These are phyloP conservation scores for Euglossa dilemma DNA, from an alignment of 1,140 invertebrate species.

Conservation along the genomic window DNA sequence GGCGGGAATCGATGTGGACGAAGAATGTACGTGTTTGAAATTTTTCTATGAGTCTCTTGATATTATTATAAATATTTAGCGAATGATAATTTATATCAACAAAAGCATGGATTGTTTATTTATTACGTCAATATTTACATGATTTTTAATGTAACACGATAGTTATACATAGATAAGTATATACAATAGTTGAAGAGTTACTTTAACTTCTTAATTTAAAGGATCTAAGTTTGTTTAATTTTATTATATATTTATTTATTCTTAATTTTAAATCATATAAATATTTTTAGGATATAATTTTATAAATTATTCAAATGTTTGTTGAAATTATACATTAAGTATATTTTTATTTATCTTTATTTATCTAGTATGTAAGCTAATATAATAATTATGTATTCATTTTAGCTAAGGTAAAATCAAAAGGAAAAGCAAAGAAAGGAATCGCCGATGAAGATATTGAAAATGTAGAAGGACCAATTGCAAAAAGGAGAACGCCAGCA, in stretches of 20 bases:
- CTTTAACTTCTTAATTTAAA: background rate
- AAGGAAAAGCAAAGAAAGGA: conserved; percentile 9
- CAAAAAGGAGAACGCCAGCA: conserved; percentile 9
- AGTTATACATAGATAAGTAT: background rate
- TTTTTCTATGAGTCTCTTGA: background rate
- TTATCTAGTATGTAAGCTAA: background rate
- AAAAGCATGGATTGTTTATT: background rate
- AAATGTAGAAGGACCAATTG: background rate
- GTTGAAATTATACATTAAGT: background rate
- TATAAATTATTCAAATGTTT: background rate
- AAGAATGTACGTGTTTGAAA: conserved; percentile 30
- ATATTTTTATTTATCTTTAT: no score
- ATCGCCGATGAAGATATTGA: background rate
- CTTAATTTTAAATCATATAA: background rate
- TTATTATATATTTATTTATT: background rate
- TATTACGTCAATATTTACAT: background rate
- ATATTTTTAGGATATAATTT: background rate
- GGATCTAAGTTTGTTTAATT: background rate
- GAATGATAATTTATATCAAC: background rate
- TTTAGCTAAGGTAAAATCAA: conserved; percentile 28
- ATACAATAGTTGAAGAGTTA: background rate
- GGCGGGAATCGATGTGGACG: conserved; percentile 15
- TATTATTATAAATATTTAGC: background rate
- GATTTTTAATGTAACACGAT: background rate
- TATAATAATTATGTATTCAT: background rate